Base-by-base conservation (phyloP, 2,888 invertebrate species). In the Andrena dorsata region DNA sequence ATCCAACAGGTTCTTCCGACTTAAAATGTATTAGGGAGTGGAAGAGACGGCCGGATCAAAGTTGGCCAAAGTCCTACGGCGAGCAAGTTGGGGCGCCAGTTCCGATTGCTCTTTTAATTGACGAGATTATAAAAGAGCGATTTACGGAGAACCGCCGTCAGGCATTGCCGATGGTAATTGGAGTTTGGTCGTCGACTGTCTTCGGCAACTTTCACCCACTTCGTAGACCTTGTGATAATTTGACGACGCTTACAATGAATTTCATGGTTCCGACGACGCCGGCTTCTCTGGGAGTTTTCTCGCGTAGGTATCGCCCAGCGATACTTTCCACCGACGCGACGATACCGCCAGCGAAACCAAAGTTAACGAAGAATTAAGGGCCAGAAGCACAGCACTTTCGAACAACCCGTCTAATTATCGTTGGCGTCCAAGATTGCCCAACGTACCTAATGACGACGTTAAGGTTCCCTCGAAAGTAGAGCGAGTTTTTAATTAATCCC, bases 21-120 rank as follows among this genome's bases (percentile, higher is more conserved):
- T 60, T 63, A 68, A 79, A 69, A 77, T 63, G 64, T 73, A 72
- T 88, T 79, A 71, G 65, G 75, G 64, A 41, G 61, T n/a, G 49
- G 64, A 72, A 56, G 41, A 23, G 64, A 30, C 66, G 76, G 68
- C 64, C 72, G 51, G 82, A 87, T 84, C 70, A 74, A 88, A 86
- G 76, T 88, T 83, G 72, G 82, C 70, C 63, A 56, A 83, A 87
- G 80, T 85, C 80, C 69, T 69, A 28, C 53, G 49, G 60, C 53
- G 47, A 35, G 26, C 41, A 70, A 84, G 64, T 73, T 72, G 53
- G 32, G 23, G 64, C 51, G 56, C 68, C 82, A 84, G 84, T 78
- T 86, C 64, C 84, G 80, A 82, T 86, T 88, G 84, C 86, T 86
- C 88, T 84, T 84, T 86, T 84, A 87, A 88, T 88, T 63, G 87